phyloP scores from a whole-genome alignment of 2,113 vertebrate genomes.

The Sakesphorus luctuosus region DNA sequence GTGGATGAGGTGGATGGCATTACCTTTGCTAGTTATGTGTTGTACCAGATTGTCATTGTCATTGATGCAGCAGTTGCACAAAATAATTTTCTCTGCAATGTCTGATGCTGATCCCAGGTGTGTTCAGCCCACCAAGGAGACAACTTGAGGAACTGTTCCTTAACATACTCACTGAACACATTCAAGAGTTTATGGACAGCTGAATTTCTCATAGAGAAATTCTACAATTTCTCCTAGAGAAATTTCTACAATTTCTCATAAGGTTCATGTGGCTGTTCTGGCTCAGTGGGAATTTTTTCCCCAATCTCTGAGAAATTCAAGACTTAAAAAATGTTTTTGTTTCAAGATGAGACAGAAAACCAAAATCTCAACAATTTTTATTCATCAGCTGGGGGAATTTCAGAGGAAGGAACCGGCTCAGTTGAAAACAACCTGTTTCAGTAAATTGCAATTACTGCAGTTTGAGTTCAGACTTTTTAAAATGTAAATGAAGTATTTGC shows the following conservation, averaged over 20 bases:
- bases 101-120: not conserved
- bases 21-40: rapidly evolving
- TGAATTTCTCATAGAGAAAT: not conserved
- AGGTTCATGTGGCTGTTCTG: not conserved
- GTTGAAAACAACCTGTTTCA: not conserved
- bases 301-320: not conserved
- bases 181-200: not conserved
- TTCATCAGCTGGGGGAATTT: not conserved
- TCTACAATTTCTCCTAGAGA: rapidly evolving
- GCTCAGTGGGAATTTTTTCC: not conserved
- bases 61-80: too few relatives aligned
- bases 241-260: rapidly evolving
- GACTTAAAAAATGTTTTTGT: not conserved
- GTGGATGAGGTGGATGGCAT: rapidly evolving
- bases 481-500: not conserved
- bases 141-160: not conserved
- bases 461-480: not conserved
- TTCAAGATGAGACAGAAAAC: not conserved
- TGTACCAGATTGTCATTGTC: rapidly evolving
- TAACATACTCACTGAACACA: rapidly evolving
- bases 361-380: not conserved
- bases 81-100: not conserved
- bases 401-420: not conserved
- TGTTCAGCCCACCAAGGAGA: not conserved
- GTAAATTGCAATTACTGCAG: not conserved